phyloP scores from a whole-genome alignment of 2,888 invertebrate genomes.

The Microctonus aethiopoides region DNA sequence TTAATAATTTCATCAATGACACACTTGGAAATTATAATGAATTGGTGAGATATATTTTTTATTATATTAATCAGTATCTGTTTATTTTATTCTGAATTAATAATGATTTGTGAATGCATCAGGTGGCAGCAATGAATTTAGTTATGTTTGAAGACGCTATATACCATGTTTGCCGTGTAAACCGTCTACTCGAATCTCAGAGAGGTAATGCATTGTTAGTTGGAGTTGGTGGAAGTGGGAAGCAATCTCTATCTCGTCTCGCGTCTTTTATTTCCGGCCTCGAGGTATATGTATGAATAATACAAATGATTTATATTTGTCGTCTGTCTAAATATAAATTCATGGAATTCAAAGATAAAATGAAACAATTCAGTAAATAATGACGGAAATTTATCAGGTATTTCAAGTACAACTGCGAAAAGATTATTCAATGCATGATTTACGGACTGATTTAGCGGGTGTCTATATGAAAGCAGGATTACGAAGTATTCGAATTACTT shows the following conservation, averaged over 20 bases:
- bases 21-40: constrained; percentile 90
- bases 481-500: constrained; percentile 86
- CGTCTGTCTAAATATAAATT: not conserved
- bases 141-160: constrained; percentile 96
- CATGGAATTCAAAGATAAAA: not conserved
- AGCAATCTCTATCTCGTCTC: constrained; percentile 89
- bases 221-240: constrained; percentile 95
- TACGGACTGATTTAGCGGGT: constrained; percentile 78
- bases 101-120: not conserved
- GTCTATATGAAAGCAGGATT: constrained; percentile 90
- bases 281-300: constrained; percentile 71
- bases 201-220: constrained; percentile 92
- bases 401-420: constrained; percentile 93
- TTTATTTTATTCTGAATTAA: not conserved
- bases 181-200: constrained; percentile 90
- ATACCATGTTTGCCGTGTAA: constrained; percentile 91
- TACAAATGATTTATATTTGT: constrained; percentile 16
- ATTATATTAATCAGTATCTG: not conserved
- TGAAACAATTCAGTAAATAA: not conserved
- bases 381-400: constrained; percentile 67
- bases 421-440: constrained; percentile 85
- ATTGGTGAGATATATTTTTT: constrained; percentile 68
- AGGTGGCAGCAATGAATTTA: constrained; percentile 88
- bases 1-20: constrained; percentile 81
- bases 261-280: constrained; percentile 90